Evolutionary conservation across 1,140 invertebrate genomes (phyloP).

Genomic region (Leptopilina boulardi): DNA sequence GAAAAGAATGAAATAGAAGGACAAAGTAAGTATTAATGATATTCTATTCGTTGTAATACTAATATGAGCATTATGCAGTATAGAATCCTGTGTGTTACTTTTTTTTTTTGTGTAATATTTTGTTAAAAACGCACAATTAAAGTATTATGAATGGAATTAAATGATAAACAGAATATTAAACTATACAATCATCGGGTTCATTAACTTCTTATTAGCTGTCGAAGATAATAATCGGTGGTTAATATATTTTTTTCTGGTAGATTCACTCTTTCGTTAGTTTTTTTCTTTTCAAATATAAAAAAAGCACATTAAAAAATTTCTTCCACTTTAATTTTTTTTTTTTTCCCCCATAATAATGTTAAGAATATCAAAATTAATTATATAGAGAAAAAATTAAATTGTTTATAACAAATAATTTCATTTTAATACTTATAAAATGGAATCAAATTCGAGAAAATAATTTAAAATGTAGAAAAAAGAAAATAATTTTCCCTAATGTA

Average conservation of each 20-base stretch:
- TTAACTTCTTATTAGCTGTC: constrained; percentile 62
- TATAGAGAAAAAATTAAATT: no score
- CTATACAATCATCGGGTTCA: constrained; percentile 66
- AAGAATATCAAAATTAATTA: background rate
- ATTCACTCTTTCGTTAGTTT: constrained; percentile 7
- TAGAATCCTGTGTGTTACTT: constrained; percentile 63
- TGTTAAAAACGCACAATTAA: constrained; percentile 68
- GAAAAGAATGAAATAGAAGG: constrained; percentile 51
- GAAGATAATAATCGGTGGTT: constrained; percentile 49
- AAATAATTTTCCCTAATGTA: no score
- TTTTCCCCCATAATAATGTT: background rate
- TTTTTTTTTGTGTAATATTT: constrained; percentile 65
- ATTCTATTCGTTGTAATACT: constrained; percentile 75
- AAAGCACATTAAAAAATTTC: background rate
- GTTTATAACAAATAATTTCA: no score
- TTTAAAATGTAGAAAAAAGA: no score
- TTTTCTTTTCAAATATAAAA: background rate
- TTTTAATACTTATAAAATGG: no score
- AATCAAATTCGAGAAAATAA: no score
- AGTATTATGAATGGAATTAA: constrained; percentile 65
- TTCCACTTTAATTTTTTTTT: background rate
- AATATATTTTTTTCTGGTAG: constrained; percentile 32
- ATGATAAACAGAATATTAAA: constrained; percentile 68
- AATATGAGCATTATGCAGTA: constrained; percentile 74
- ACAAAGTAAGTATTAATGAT: constrained; percentile 62